Base-by-base conservation (phyloP, 2,888 invertebrate genomes). In the Sepiola atlantica region DNA sequence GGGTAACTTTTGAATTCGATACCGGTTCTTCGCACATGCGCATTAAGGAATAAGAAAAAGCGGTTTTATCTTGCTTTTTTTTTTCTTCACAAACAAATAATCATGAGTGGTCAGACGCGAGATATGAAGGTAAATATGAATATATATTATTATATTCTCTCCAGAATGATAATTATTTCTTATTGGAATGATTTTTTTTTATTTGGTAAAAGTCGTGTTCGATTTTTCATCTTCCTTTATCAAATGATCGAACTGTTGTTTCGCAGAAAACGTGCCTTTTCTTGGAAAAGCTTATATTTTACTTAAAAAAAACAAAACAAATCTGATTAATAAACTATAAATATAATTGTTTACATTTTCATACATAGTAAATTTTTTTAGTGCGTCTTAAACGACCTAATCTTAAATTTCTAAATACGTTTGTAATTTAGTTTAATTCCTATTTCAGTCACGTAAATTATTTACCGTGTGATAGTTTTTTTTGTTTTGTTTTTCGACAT, bases 91-190 rank as follows among this genome's bases (percentile, higher is more conserved):
- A 77, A 77, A 77, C 16, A n/a, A n/a, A 16, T 77, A n/a, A 77
- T 77, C 3, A 77, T 77, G 77, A 77, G 77, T 77, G 77, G 77
- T n/a, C 16, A 77, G 16, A 77, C 77, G n/a, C 77, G 95, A 94
- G 96, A 96, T 91, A 95, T 96, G 35, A 95, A 95, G 95, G 95
- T 95, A 94, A 35, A 55, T 90, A 24, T 55, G 32, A 55, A 28
- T 20, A 35, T 35, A 77, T 45, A 21, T 28, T 32, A n/a, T n/a
- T 45, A 91, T 20, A 93, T 35, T 16, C 28, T 45, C 45, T 45
- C 45, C 2, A 45, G 45, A 45, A 45, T 45, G 45, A 45, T 45
- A 45, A 45, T 61, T 61, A 1, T 61, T 61, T 61, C 28, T n/a
- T n/a, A n/a, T 77, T 4, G 14, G 10, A 12, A 0, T 77, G 14